Conservation (phyloP, 2,113 vertebrate genomes). For the Cololabis saira region DNA sequence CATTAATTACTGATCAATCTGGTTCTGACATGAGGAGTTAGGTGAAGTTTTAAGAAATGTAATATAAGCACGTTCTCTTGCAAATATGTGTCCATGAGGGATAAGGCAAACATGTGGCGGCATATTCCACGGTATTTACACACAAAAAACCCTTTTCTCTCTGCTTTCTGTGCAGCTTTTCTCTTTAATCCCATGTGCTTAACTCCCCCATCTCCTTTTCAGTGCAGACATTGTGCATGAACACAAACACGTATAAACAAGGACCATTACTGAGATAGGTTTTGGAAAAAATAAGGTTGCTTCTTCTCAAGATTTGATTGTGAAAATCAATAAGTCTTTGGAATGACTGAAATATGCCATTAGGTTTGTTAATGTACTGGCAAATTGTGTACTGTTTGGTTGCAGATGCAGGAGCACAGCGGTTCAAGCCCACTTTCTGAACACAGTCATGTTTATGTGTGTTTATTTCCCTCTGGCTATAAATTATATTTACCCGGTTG, state of each 20-base stretch:
- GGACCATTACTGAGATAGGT: slow-evolving; percentile 27
- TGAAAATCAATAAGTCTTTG: slow-evolving; percentile 60
- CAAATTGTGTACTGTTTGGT: slow-evolving; percentile 62
- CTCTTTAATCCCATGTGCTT: slow-evolving; percentile 54
- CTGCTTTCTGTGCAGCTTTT: slow-evolving; percentile 19
- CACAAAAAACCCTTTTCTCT: background rate
- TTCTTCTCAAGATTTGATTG: slow-evolving; percentile 62
- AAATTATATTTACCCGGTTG: slow-evolving; percentile 38
- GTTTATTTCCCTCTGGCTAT: slow-evolving; percentile 31
- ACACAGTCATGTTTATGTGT: slow-evolving; percentile 47
- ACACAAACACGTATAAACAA: slow-evolving; percentile 19
- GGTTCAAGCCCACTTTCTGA: slow-evolving; percentile 61
- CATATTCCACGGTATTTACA: slow-evolving; percentile 17
- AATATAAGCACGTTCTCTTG: slow-evolving; percentile 45
- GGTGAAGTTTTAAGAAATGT: slow-evolving; percentile 52
- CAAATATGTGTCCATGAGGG: slow-evolving; percentile 14
- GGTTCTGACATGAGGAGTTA: slow-evolving; percentile 36
- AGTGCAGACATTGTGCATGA: background rate
- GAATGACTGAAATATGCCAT: slow-evolving; percentile 59
- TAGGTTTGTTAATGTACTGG: slow-evolving; percentile 60
- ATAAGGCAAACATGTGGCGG: slow-evolving; percentile 24
- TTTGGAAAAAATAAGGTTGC: slow-evolving; percentile 47
- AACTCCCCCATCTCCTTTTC: slow-evolving; percentile 33
- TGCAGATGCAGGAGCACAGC: slow-evolving; percentile 40
- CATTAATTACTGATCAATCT: slow-evolving; percentile 56